Evolutionary conservation across 2,888 invertebrate species (phyloP).

Genomic region (Tipula helvola): DNA sequence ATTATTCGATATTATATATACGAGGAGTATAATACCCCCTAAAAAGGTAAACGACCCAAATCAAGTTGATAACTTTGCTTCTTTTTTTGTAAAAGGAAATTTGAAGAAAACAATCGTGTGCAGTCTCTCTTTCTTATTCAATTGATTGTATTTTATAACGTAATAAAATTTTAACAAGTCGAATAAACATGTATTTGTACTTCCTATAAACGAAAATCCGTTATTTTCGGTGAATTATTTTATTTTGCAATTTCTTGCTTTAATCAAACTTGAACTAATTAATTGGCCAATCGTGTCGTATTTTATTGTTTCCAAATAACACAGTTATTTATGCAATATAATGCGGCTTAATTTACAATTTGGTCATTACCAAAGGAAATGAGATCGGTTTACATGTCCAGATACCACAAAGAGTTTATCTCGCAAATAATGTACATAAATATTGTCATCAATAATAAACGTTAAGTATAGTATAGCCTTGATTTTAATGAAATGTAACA

Average conservation of each 20-base stretch:
- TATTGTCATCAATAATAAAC: neutral
- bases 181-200: neutral
- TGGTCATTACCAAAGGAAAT: neutral
- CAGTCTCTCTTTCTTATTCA: neutral
- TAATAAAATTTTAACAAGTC: neutral
- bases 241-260: neutral
- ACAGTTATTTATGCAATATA: neutral
- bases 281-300: neutral
- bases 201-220: neutral
- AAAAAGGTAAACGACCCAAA: neutral
- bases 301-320: neutral
- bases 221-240: neutral
- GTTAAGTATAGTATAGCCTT: neutral
- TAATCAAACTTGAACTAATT: neutral
- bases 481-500: neutral
- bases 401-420: neutral
- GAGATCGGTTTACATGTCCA: neutral
- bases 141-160: neutral
- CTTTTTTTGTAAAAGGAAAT: neutral
- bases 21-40: neutral
- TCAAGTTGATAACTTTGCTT: neutral
- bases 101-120: neutral
- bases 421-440: neutral
- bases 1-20: neutral
- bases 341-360: neutral